Percentiles rank a stretch among this genome's conserved stretches.
phyloP scores from a whole-genome alignment of 2,113 vertebrate species.

The Lagenorhynchus albirostris region DNA sequence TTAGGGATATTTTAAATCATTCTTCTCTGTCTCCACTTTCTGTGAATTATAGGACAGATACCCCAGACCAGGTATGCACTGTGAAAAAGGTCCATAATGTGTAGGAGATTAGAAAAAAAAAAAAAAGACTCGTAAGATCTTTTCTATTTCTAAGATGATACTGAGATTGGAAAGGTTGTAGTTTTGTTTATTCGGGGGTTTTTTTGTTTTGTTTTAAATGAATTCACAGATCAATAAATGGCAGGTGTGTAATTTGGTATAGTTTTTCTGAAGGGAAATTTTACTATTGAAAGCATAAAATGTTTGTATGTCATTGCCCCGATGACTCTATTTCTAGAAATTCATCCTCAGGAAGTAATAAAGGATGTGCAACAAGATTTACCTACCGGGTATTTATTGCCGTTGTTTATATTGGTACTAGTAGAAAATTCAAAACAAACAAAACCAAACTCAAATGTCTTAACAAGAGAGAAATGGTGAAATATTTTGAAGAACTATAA shows the following conservation, averaged over 20 bases:
- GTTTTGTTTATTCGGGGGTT: background rate
- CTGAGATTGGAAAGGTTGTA: background rate
- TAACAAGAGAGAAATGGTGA: background rate
- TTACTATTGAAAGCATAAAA: background rate
- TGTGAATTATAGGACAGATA: background rate
- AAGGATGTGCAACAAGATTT: background rate
- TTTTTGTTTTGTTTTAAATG: background rate
- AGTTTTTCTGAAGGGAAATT: background rate
- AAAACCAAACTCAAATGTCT: background rate
- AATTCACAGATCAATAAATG: background rate
- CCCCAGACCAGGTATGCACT: background rate
- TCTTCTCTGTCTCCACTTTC: background rate
- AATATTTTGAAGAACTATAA: background rate
- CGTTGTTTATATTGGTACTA: background rate
- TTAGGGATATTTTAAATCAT: background rate
- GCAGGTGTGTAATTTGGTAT: background rate
- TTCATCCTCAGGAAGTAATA: background rate
- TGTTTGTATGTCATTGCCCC: background rate
- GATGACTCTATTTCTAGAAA: background rate
- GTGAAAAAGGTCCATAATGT: background rate
- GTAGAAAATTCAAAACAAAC: background rate
- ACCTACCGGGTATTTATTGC: background rate
- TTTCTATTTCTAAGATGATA: background rate
- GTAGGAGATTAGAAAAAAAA: background rate
- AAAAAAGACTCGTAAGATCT: background rate